Evolutionary conservation across 35 echinoderm and acorn worm genomes (phyloP).

Genomic region (Ptychodera flava): DNA sequence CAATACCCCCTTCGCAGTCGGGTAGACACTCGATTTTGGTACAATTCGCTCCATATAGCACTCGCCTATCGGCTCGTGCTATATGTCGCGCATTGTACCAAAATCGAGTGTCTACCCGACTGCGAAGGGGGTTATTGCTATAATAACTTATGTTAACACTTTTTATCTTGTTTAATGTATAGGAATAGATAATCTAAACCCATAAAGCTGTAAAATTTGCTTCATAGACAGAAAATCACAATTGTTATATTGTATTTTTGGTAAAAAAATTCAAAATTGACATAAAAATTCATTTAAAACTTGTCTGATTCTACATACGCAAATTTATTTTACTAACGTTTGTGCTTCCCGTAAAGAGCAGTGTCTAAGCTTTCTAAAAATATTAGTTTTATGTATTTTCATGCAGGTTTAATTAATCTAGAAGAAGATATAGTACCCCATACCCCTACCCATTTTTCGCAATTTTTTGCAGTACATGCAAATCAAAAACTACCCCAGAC

Average conservation of each 20-base stretch:
- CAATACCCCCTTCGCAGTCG: too few species aligned
- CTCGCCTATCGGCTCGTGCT: too few species aligned
- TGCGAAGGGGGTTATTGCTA: too few species aligned
- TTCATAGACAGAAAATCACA: background rate
- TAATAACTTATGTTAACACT: too few species aligned
- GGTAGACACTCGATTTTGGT: too few species aligned
- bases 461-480: background rate
- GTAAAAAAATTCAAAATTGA: background rate
- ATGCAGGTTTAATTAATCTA: background rate
- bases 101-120: too few species aligned
- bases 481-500: background rate
- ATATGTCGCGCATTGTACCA: too few species aligned
- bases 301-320: background rate
- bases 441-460: background rate
- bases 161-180: too few species aligned
- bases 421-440: background rate
- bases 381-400: background rate
- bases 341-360: too few species aligned
- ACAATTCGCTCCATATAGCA: too few species aligned
- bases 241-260: background rate
- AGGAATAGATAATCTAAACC: background rate
- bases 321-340: background rate
- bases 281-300: background rate
- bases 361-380: background rate
- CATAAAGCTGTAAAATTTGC: background rate